Evolutionary conservation across 2,888 invertebrate genomes (phyloP).

Genomic region (Cephus spinipes): DNA sequence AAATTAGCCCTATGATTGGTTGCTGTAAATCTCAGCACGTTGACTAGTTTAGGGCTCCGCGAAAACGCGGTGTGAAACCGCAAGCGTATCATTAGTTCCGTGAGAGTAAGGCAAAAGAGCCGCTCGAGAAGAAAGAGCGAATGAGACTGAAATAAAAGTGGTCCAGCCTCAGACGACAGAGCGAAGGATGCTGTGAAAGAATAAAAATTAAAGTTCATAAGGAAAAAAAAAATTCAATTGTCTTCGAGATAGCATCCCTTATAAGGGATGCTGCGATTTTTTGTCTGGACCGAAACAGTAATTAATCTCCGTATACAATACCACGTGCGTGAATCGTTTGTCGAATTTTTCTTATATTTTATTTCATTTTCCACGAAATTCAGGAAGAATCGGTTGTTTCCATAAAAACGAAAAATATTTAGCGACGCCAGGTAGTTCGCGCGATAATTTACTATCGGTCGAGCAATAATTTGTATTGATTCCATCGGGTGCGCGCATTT

Average conservation of each 20-base stretch:
- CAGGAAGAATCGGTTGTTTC: not conserved
- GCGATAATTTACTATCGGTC: constrained; percentile 33
- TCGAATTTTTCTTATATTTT: not conserved
- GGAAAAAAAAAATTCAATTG: not conserved
- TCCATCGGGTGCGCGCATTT: constrained; percentile 12
- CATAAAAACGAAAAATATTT: not conserved
- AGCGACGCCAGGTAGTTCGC: not conserved
- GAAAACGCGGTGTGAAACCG: constrained; percentile 33
- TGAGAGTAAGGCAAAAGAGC: not conserved
- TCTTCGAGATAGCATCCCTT: not conserved
- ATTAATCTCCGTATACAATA: not conserved
- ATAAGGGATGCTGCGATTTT: not conserved
- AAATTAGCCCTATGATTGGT: constrained; percentile 37
- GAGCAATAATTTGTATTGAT: constrained; percentile 17
- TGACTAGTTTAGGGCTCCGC: constrained; percentile 33
- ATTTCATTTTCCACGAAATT: not conserved
- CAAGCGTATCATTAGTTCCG: constrained; percentile 34
- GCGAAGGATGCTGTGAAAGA: not conserved
- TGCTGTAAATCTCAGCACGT: constrained; percentile 34
- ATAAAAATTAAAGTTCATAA: not conserved
- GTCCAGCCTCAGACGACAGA: not conserved
- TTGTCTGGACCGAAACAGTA: not conserved
- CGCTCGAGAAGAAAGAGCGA: not conserved
- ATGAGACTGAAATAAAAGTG: not conserved
- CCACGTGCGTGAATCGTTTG: too few relatives aligned